Conservation (phyloP, 1,140 invertebrate species). For the Homalodisca vitripennis region DNA sequence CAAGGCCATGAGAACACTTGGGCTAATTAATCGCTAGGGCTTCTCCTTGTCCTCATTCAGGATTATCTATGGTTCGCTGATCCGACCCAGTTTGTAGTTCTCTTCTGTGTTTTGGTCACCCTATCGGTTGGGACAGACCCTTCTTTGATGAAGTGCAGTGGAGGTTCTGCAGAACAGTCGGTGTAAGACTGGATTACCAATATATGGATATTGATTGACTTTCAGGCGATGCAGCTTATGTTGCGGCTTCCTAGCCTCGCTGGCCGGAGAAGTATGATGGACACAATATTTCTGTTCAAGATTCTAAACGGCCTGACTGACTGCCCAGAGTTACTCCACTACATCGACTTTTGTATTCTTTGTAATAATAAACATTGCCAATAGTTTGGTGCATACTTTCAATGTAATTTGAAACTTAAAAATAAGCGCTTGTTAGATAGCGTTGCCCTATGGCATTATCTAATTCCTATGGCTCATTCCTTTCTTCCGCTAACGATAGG, state of each 20-base stretch:
- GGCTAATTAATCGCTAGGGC: neutral
- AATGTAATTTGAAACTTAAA: too few species aligned
- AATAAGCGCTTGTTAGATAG: too few species aligned
- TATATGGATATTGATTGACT: too few species aligned
- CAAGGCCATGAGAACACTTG: neutral
- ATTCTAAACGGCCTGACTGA: neutral
- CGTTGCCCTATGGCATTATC: too few species aligned
- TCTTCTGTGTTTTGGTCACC: neutral
- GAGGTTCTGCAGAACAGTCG: neutral
- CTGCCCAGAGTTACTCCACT: neutral
- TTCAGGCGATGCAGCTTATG: neutral
- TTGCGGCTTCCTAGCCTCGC: neutral
- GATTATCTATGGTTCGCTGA: neutral
- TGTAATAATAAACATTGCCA: too few species aligned
- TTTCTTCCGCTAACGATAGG: too few species aligned
- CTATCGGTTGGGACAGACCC: neutral
- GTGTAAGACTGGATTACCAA: neutral
- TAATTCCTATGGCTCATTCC: too few species aligned
- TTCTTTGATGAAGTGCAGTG: neutral
- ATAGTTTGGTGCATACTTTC: too few species aligned
- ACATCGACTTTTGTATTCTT: neutral
- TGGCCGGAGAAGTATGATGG: neutral
- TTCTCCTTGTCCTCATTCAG: neutral
- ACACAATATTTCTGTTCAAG: neutral
- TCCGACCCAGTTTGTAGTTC: neutral